Base-by-base conservation (phyloP, 2,113 vertebrate genomes). In the Pelecanoides urinatrix region DNA sequence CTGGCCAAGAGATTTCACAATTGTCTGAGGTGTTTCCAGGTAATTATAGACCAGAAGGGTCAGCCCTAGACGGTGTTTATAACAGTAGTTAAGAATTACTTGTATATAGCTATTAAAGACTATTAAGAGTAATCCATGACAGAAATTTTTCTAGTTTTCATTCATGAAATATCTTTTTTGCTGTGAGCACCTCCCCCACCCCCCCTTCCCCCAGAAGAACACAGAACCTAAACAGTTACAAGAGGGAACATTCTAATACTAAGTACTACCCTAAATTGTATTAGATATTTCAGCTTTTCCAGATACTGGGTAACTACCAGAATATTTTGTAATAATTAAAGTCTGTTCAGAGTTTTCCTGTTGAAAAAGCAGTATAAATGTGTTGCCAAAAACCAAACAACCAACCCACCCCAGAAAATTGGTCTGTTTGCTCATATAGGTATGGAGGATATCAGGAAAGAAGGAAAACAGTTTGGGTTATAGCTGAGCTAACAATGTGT, bases 1-100 rank as follows among this genome's bases (percentile, higher is more conserved):
- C 94, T 2, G 52, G 93, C 73, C 98, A 94, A 80, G 98, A 84
- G 87, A 96, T 97, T 61, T 97, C 96, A 5, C 97, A 96, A 1
- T 72, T 98, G 29, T 98, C 97, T 80, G 97, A 98, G 38, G 82
- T 78, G 14, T 97, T 97, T 92, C 75, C 97, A 98, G 99, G 99
- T 99, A 97, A 70, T 36, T 87, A 45, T 8, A 23, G 22, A 84
- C 40, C 30, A 59, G 44, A 76, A 87, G n/a, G 22, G 25, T 66
- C 52, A 71, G 12, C 16, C n/a, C 30, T 34, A 63, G 50, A 10
- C 18, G 53, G 25, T 59, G 5, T 13, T 53, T 89, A 16, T 59
- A 77, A 52, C 5, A 32, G 13, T 52, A 70, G 26, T 26, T 68
- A 59, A 68, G 15, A 73, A n/a, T 67, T 78, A 56, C 23, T 45